Conservation (phyloP, 2,888 invertebrate species). For the Emmelina monodactyla region DNA sequence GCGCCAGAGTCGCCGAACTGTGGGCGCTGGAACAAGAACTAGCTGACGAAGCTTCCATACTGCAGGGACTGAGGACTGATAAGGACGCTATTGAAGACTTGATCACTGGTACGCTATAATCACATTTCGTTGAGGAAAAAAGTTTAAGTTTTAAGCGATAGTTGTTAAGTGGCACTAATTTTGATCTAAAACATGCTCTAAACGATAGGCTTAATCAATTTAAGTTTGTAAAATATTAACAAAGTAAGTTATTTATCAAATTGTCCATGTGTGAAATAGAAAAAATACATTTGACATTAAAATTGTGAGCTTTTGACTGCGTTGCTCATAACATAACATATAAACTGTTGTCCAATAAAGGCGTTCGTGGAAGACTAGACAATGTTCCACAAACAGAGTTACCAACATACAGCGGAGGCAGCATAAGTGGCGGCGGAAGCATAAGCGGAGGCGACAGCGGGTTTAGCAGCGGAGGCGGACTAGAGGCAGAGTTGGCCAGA, state of each 20-base stretch:
- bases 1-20: constrained; percentile 52
- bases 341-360: too few species aligned
- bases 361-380: constrained; percentile 46
- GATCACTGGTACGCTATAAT: constrained; percentile 33
- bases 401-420: constrained; percentile 7
- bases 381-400: constrained; percentile 30
- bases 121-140: background rate
- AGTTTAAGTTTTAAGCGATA: background rate
- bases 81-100: constrained; percentile 56
- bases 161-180: too few species aligned
- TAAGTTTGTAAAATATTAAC: too few species aligned
- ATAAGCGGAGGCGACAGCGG: constrained; percentile 3
- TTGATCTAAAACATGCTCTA: too few species aligned
- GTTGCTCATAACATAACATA: too few species aligned
- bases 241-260: too few species aligned
- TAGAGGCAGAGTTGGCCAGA: constrained; percentile 81
- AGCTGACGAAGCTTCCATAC: constrained; percentile 55
- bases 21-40: constrained; percentile 58
- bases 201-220: too few species aligned
- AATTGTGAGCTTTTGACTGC: too few species aligned
- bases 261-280: too few species aligned
- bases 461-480: constrained; percentile 29
- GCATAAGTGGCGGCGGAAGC: too few species aligned
- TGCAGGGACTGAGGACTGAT: constrained; percentile 53
- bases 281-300: too few species aligned